Conservation (phyloP, 2,797 vertebrate genomes). For the Poeciliopsis gracilis region DNA sequence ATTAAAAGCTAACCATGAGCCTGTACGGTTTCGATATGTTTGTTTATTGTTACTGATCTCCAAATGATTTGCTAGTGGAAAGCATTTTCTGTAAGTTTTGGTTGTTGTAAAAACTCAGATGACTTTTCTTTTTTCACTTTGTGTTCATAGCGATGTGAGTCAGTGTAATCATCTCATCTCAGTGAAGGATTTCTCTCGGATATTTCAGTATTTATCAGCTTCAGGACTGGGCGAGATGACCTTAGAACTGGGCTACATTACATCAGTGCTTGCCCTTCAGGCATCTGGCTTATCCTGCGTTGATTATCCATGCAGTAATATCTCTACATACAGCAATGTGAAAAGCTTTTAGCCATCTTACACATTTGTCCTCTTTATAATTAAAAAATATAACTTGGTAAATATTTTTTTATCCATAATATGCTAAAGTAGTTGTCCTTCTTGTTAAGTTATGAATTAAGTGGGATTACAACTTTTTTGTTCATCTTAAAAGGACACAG, state of each 20-base stretch:
- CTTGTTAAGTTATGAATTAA: not conserved
- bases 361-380: not conserved
- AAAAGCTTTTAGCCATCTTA: not conserved
- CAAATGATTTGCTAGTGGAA: not conserved
- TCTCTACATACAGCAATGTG: constrained; percentile 1
- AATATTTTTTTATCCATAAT: too few relatives aligned
- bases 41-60: not conserved
- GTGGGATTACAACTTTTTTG: not conserved
- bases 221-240: constrained; percentile 25
- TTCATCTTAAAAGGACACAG: not conserved
- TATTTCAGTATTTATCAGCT: constrained; percentile 27
- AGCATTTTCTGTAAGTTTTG: not conserved
- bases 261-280: constrained; percentile 30
- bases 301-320: constrained; percentile 17
- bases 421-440: too few relatives aligned
- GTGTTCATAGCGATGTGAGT: constrained; percentile 21
- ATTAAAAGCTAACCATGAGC: not conserved
- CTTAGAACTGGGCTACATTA: constrained; percentile 44
- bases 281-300: constrained; percentile 10
- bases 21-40: not conserved
- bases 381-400: too few relatives aligned
- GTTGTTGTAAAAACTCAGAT: not conserved
- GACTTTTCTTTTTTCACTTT: constrained; percentile 4
- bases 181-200: constrained; percentile 22
- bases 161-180: constrained; percentile 33